Evolutionary conservation across 2,888 invertebrate genomes (phyloP), one percentile per base, ranked within the genome.

Genomic region (Trisateles emortualis): DNA sequence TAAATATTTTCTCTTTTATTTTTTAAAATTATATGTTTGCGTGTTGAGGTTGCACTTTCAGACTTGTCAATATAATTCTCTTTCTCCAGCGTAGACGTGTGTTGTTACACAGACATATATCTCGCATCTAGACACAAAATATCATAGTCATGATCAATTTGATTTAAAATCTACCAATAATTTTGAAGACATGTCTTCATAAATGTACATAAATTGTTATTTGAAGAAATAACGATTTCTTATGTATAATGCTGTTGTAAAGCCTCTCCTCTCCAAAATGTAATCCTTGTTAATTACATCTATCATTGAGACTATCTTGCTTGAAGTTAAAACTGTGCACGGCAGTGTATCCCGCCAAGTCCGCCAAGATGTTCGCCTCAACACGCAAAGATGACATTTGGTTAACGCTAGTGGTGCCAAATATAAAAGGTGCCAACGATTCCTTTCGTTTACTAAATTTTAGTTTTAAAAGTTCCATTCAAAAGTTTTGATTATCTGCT

Each of bases 341-440:
- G 30, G 43, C n/a, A 50, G 50, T 36, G 19, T 14, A 14, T 30
- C 1, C 14, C 39, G 53, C 39, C 48, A 56, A 52, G 40, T 48
- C 38, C 5, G 13, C 59, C 38, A 48, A 26, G 26, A n/a, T 26
- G 6, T 26, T 26, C 60, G 51, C 40, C 51, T 58, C 29, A 14
- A 40, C 42, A 39, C 46, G 38, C 9, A 26, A n/a, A 46, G 51
- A 45, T 56, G 36, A 48, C 42, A 13, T 79, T 84, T 75, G 75
- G 80, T 78, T 56, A 74, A 68, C 74, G 85, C 83, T 86, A 84
- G 84, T 76, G 90, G 89, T 90, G 91, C 90, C 91, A 90, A 90
- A 88, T 76, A 80, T 76, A 68, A 66, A 72, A 84, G 90, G 90
- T 90, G 90, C 89, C 90, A 90, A 90, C 67, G 60, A 73, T 73